Conservation (phyloP, 2,888 invertebrate species). For the Resseliella maxima region DNA sequence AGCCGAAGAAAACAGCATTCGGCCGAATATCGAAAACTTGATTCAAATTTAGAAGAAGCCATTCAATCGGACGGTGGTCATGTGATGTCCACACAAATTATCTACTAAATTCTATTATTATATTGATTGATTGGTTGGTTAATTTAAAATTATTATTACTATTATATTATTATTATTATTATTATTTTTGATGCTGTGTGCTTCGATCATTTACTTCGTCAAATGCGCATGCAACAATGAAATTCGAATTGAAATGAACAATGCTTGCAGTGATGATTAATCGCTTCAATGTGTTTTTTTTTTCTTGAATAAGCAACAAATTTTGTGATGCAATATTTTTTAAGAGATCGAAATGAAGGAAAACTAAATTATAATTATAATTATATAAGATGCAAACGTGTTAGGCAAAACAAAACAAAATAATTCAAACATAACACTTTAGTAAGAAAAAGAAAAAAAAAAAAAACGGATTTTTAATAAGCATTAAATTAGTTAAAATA, state of each 20-base stretch:
- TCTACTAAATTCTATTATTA: constrained; percentile 21
- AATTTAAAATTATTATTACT: too few relatives aligned
- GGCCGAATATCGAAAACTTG: constrained; percentile 35
- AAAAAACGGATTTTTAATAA: too few relatives aligned
- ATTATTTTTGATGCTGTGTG: too few relatives aligned
- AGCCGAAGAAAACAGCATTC: constrained; percentile 11
- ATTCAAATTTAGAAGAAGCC: constrained; percentile 53
- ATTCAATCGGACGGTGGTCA: constrained; percentile 28
- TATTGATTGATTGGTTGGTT: background rate
- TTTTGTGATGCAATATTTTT: constrained; percentile 23
- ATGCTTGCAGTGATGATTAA: background rate
- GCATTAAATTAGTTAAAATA: too few relatives aligned
- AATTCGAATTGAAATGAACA: background rate
- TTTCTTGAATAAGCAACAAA: background rate
- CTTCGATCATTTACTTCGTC: background rate
- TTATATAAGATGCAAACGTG: background rate
- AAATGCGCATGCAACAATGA: background rate
- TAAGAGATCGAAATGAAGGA: background rate
- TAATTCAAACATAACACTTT: too few relatives aligned
- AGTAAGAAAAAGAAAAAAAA: too few relatives aligned
- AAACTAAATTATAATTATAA: too few relatives aligned
- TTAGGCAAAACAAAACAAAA: background rate
- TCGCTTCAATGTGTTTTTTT: background rate
- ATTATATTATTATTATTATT: too few relatives aligned
- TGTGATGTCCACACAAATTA: constrained; percentile 25